Base-by-base conservation (phyloP, 2,797 vertebrate genomes). In the Amphiprion clarkii region DNA sequence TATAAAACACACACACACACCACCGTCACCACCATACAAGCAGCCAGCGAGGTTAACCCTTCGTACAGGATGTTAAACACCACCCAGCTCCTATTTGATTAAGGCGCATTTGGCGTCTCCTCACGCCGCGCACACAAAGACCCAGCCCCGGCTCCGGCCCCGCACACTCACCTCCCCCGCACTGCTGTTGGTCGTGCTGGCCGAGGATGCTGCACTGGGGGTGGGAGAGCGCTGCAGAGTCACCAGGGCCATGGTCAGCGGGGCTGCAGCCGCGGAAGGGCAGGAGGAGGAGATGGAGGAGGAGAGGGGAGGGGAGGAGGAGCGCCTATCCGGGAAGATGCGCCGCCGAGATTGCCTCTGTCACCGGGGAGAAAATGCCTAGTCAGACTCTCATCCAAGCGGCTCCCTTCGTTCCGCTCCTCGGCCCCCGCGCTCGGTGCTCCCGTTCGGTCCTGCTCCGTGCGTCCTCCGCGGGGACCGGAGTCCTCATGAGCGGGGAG, bases 181-280 rank as follows among this genome's bases (percentile, higher is more conserved):
- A 66, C 91, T 94, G 84, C 93, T 95, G 89, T 93, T 95, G 83
- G 92, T 79, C 82, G 96, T 97, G 95, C 97, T 97, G 91, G 96
- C 96, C 53, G 96, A 96, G 69, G 91, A 92, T 90, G 90, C 87
- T 93, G 94, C 68, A 91, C 97, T 97, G 76, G 97, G 97, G 76
- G 97, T 98, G 91, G 97, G 97, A 56, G 97, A 98, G 81, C 97
- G 96, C 95, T 97, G 97, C 88, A 99, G 95, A 82, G 97, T 98
- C 85, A 98, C 97, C 93, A 98, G 93, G 93, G 97, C 96, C 96
- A 97, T 97, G 90, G 90, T 91, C 82, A 80, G 83, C 63, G 83
- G 33, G 83, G 76, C 85, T 79, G 88, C 82, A 76, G 84, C 77
- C 64, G 81, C 13, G 69, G 74, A 82, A 75, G 74, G 77, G 49